Conservation (phyloP, 2,888 invertebrate species). For the Hedychridium roseum region DNA sequence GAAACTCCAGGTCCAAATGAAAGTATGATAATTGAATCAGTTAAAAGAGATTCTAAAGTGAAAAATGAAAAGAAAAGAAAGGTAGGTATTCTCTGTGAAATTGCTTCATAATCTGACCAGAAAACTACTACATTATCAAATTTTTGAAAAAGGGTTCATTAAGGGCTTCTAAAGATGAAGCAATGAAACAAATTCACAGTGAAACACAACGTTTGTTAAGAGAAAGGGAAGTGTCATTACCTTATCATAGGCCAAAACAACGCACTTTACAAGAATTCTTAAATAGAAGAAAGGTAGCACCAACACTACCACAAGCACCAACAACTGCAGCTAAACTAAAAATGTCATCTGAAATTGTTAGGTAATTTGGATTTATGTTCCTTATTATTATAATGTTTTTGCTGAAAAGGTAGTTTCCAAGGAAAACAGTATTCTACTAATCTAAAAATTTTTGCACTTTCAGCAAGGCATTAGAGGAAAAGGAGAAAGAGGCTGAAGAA, state of each 20-base stretch:
- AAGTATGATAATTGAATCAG: background rate
- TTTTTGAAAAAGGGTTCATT: constrained; percentile 31
- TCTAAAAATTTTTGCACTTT: constrained; percentile 7
- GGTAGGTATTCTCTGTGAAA: background rate
- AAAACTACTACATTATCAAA: background rate
- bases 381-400: background rate
- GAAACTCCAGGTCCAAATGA: background rate
- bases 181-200: constrained; percentile 80
- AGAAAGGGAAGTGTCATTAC: constrained; percentile 78
- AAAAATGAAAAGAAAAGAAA: constrained; percentile 16
- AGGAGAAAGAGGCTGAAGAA: constrained; percentile 77
- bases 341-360: constrained; percentile 69
- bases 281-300: constrained; percentile 61
- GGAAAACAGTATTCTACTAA: background rate
- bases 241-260: constrained; percentile 87
- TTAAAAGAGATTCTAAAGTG: constrained; percentile 1
- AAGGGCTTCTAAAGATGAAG: constrained; percentile 66
- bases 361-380: constrained; percentile 35
- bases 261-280: constrained; percentile 83
- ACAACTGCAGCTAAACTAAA: constrained; percentile 67
- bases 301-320: constrained; percentile 51
- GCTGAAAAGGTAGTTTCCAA: background rate
- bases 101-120: background rate
- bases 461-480: constrained; percentile 74
- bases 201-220: constrained; percentile 84